Evolutionary conservation across 2,888 invertebrate species (phyloP).

Genomic region (Meloe dianella): DNA sequence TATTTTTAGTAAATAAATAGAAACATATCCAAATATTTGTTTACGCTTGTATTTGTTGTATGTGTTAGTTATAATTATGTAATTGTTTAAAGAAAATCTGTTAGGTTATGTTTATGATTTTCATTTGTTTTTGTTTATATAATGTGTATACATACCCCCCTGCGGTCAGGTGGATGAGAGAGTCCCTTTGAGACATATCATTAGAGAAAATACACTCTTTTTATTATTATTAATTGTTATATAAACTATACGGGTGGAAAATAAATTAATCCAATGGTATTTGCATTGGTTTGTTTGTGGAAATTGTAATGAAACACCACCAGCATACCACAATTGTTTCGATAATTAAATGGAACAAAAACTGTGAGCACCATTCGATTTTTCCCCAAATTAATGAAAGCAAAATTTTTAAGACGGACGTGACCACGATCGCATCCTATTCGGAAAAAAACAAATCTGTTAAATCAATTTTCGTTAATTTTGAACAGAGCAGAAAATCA

Average conservation of each 20-base stretch:
- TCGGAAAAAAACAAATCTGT: too few species aligned
- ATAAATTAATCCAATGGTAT: conserved; percentile 14
- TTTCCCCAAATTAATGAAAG: background rate
- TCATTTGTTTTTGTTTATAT: background rate
- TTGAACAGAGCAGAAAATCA: conserved; percentile 30
- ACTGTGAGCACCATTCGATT: conserved; percentile 11
- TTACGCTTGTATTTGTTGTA: conserved; percentile 9
- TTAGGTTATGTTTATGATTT: conserved; percentile 14
- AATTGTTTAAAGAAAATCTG: too few species aligned
- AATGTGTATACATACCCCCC: conserved; percentile 81
- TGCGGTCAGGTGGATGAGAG: conserved; percentile 91
- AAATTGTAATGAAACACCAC: conserved; percentile 19
- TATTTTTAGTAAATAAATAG: conserved; percentile 18
- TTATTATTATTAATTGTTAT: conserved; percentile 20
- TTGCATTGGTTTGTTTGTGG: conserved; percentile 2
- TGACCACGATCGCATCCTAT: conserved; percentile 40
- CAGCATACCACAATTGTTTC: conserved; percentile 17
- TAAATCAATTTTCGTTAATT: conserved; percentile 15
- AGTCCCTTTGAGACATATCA: conserved; percentile 80
- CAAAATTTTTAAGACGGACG: conserved; percentile 36
- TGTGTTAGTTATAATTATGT: conserved; percentile 3
- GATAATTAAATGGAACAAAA: background rate
- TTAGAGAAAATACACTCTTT: conserved; percentile 24
- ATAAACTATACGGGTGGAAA: conserved; percentile 1
- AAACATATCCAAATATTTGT: conserved; percentile 24